Evolutionary conservation across 2,797 vertebrate genomes (phyloP).

Genomic region (Lerista edwardsae): DNA sequence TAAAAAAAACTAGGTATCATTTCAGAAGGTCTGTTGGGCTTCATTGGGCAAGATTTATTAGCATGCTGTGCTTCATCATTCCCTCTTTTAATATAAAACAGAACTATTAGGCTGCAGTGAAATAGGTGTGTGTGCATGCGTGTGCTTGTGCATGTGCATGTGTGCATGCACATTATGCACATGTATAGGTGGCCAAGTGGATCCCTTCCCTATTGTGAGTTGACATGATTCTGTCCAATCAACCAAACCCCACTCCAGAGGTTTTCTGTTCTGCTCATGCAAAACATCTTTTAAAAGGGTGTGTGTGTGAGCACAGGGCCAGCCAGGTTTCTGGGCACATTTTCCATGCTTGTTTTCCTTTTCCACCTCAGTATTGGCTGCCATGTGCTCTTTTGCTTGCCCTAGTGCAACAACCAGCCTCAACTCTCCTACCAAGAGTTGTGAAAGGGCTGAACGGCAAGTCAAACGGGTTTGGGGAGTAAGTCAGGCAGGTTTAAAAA

Average conservation of each 20-base stretch:
- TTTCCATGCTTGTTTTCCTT: not conserved
- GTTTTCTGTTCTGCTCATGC: not conserved
- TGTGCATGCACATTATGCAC: not conserved
- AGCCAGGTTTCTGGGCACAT: too few species aligned
- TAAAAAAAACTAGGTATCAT: constrained; percentile 20
- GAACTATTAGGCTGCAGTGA: not conserved
- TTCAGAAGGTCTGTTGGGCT: constrained; percentile 41
- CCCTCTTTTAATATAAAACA: not conserved
- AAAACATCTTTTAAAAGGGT: too few species aligned
- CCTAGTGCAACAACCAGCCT: not conserved
- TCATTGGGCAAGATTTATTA: constrained; percentile 23
- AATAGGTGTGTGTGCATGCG: not conserved
- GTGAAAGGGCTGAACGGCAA: not conserved
- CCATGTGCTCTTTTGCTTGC: not conserved
- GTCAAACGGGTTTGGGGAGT: not conserved
- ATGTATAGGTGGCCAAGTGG: not conserved
- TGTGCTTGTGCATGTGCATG: too few species aligned
- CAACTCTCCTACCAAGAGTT: not conserved
- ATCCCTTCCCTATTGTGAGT: not conserved
- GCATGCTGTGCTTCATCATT: not conserved
- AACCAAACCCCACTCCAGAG: not conserved
- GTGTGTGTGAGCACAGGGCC: not conserved
- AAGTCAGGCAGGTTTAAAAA: not conserved
- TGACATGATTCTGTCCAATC: not conserved
- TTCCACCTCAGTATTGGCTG: not conserved